These are phyloP conservation scores for Loxodonta africana DNA, from an alignment of 2,113 vertebrate species.

Conservation along the genomic window DNA sequence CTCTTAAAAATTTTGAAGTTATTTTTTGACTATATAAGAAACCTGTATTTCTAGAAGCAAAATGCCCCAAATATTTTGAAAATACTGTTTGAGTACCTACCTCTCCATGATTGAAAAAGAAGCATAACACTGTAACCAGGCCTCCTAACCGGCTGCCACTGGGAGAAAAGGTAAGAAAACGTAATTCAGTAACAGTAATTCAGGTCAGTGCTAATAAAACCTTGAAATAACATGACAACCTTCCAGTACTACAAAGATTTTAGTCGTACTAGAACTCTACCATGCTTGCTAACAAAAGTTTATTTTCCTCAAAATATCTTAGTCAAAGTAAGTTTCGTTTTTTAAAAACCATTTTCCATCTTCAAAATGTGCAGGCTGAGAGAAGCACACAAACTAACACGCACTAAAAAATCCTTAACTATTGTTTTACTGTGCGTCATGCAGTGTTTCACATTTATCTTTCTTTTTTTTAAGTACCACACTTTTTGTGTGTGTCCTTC, in stretches of 20 bases:
- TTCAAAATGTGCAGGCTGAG: background rate
- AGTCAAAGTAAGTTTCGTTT: constrained; percentile 5
- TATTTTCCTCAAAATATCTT: background rate
- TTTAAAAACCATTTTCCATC: background rate
- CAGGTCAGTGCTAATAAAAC: background rate
- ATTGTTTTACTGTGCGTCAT: background rate
- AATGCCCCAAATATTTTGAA: background rate
- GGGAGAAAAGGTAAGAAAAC: constrained; percentile 61
- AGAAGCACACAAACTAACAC: background rate
- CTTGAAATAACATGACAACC: too few relatives aligned
- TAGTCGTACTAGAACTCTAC: background rate
- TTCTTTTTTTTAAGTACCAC: background rate
- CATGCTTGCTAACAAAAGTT: background rate
- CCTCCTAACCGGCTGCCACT: constrained; percentile 96
- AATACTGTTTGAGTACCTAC: constrained; percentile 86
- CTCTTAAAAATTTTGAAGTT: background rate
- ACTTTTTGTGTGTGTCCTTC: background rate
- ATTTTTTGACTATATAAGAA: constrained; percentile 67
- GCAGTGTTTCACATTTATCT: background rate
- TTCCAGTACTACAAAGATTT: background rate
- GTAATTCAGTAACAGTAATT: background rate
- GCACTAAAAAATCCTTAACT: background rate
- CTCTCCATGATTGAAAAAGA: constrained; percentile 99
- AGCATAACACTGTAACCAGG: constrained; percentile 93
- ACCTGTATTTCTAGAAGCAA: background rate